Base-by-base conservation (phyloP, 2,888 invertebrate genomes). In the Pachliopta kotzebuea region DNA sequence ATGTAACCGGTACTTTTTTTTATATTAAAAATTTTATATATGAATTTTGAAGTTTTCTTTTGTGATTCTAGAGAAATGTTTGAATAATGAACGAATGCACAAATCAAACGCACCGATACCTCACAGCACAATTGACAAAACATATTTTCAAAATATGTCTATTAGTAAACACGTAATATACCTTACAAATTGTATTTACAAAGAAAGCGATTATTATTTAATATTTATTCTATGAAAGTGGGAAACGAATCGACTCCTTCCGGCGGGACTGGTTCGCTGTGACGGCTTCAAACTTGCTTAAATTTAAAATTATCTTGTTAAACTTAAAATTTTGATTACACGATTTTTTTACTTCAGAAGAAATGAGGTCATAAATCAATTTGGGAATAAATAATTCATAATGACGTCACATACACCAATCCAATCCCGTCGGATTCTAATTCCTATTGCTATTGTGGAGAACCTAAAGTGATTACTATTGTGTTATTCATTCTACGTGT, bases 41-140 rank as follows among this genome's bases (percentile, higher is more conserved):
- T 66, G 58, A 42, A 56, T 54, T 52, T 62, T 21, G 11, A 52
- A n/a, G 21, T 23, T 11, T 14, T 21, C 11, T 21, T 4, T 21
- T 50, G 2, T 50, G 23, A 54, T n/a, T 42, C n/a, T 24, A 23
- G 26, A 49, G 20, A 37, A 26, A 45, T 14, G 24, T 17, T 57
- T 20, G 8, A 62, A 17, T 53, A 29, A 65, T 62, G 26, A 45
- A 29, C 56, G 70, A 81, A 84, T 78, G 70, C 78, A 85, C 76
- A 80, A 88, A 84, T 84, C 78, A 78, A 83, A 77, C 75, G 67
- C 80, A 74, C 79, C 75, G 73, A 68, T 70, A 72, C 75, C 74
- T 91, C 90, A 90, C 89, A 90, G 89, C 88, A 89, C 91, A 90
- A 91, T 90, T 90, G 91, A 91, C 87, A 90, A 90, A 90, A 90